Evolutionary conservation across 2,113 vertebrate genomes (phyloP).

Genomic region (Turdus rufiventris): DNA sequence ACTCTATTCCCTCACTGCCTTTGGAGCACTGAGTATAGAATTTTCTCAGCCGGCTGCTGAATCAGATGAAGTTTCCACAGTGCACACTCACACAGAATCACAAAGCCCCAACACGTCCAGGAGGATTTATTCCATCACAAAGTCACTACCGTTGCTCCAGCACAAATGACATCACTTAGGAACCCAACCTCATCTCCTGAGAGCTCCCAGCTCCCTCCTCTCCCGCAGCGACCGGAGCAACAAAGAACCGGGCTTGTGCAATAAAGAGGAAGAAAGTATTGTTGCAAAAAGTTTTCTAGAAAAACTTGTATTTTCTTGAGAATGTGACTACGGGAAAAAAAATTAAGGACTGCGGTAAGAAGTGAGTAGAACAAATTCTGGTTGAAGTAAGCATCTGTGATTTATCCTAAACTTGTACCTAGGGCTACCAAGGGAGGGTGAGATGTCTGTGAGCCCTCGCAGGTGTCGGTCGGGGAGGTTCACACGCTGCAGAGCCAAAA

Average conservation of each 20-base stretch:
- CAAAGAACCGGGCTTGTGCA: neutral
- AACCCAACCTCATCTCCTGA: slow-evolving; percentile 20
- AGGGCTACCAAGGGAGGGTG: neutral
- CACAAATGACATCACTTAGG: slow-evolving; percentile 47
- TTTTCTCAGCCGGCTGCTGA: slow-evolving; percentile 2
- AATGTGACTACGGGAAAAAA: rapidly evolving
- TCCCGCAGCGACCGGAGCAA: neutral
- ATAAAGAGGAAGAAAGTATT: neutral
- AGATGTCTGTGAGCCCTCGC: neutral
- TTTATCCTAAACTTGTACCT: neutral
- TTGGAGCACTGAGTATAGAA: neutral
- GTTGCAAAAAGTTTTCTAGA: slow-evolving; percentile 14
- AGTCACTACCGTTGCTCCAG: slow-evolving; percentile 2
- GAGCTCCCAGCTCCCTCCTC: slow-evolving; percentile 5
- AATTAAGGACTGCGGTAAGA: neutral
- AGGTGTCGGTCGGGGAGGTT: neutral
- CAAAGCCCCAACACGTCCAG: neutral
- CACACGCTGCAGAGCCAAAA: neutral
- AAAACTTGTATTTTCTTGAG: neutral
- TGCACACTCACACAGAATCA: neutral
- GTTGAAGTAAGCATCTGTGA: neutral
- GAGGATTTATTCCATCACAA: slow-evolving; percentile 10
- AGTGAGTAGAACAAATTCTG: neutral
- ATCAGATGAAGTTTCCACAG: neutral
- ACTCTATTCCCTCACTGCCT: neutral